A percentile compares a stretch with the other conserved stretches of the same genome.
Evolutionary conservation across 1,140 invertebrate genomes (phyloP).

Genomic region (Leptestheria dahalacensis): DNA sequence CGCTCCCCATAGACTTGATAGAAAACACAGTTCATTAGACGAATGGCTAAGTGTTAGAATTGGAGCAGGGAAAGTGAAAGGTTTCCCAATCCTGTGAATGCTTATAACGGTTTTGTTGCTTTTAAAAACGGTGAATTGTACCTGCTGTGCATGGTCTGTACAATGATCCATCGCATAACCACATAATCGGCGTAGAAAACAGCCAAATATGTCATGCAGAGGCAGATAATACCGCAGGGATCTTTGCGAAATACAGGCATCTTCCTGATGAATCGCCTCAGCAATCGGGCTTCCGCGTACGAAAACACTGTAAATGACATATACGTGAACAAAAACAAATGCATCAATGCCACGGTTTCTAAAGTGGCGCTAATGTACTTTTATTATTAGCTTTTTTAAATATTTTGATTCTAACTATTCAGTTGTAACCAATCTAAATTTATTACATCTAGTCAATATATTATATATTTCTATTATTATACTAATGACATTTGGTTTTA

Average conservation of each 20-base stretch:
- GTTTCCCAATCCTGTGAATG: too few species aligned
- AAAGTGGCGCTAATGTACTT: too few species aligned
- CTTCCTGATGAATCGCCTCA: constrained; percentile 16
- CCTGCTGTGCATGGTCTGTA: constrained; percentile 67
- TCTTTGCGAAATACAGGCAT: constrained; percentile 47
- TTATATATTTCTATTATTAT: too few species aligned
- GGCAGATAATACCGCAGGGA: constrained; percentile 75
- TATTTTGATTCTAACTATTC: too few species aligned
- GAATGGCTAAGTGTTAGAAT: background rate
- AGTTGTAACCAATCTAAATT: too few species aligned
- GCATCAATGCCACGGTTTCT: too few species aligned
- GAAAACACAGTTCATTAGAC: constrained; percentile 1
- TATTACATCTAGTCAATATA: too few species aligned
- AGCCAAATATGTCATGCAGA: constrained; percentile 64
- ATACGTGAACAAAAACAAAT: too few species aligned
- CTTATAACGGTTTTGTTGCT: too few species aligned
- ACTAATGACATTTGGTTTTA: too few species aligned
- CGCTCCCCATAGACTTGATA: constrained; percentile 66
- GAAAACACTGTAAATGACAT: background rate
- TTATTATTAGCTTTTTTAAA: too few species aligned
- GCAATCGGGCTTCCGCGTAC: too few species aligned
- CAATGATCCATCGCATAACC: constrained; percentile 66
- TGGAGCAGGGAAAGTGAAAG: constrained; percentile 15
- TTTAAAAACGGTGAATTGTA: constrained; percentile 31
- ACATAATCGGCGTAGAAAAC: constrained; percentile 85